These are phyloP conservation scores for Melipona bicolor DNA, from an alignment of 2,888 invertebrate species.

Conservation along the genomic window DNA sequence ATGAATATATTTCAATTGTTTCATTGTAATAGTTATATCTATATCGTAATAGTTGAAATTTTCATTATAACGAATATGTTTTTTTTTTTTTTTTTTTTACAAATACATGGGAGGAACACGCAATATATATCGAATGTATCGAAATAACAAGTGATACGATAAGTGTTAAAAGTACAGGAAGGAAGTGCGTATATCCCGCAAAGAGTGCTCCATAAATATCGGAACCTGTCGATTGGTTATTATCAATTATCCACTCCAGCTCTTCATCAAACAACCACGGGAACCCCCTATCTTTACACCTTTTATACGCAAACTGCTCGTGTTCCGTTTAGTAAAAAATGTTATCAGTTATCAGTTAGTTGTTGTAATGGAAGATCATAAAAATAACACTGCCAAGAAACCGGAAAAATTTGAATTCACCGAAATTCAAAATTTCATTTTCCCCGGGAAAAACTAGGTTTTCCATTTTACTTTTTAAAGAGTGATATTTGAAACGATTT, in stretches of 20 bases:
- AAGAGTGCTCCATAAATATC: conserved; percentile 57
- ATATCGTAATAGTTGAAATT: not conserved
- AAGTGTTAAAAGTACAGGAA: conserved; percentile 49
- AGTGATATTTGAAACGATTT: too few species aligned
- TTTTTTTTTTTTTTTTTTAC: not conserved
- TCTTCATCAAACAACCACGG: conserved; percentile 42
- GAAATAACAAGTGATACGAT: conserved; percentile 26
- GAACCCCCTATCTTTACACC: conserved; percentile 37
- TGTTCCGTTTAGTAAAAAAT: conserved; percentile 20
- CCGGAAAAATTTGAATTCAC: not conserved
- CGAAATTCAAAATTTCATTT: not conserved
- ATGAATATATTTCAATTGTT: not conserved
- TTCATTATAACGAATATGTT: not conserved
- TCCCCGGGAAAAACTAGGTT: too few species aligned
- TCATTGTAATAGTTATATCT: not conserved
- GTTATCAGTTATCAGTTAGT: conserved; percentile 32
- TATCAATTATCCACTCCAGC: conserved; percentile 58
- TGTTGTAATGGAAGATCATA: not conserved
- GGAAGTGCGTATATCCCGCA: conserved; percentile 38
- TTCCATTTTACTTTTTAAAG: too few species aligned
- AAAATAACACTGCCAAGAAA: not conserved
- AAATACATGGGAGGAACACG: not conserved
- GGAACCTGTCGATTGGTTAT: conserved; percentile 54
- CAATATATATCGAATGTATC: not conserved
- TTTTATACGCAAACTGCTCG: conserved; percentile 40